Evolutionary conservation across 2,888 invertebrate genomes (phyloP).

Genomic region (Drosophila paramelanica): DNA sequence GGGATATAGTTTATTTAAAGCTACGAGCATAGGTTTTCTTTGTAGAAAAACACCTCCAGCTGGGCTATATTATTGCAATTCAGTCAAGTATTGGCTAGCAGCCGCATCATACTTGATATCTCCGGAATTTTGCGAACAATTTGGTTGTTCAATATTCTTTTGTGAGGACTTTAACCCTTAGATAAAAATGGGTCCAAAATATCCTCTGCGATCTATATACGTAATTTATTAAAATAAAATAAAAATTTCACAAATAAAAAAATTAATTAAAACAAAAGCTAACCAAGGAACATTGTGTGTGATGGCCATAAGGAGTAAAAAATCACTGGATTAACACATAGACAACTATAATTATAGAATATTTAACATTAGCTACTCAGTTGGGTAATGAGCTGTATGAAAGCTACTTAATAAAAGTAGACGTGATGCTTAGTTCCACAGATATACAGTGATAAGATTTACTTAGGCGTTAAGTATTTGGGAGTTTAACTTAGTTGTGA

Average conservation of each 20-base stretch:
- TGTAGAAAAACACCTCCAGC: not conserved
- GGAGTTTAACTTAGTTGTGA: constrained; percentile 19
- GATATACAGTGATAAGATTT: constrained; percentile 27
- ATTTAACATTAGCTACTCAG: constrained; percentile 39
- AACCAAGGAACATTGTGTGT: constrained; percentile 66
- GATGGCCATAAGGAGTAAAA: constrained; percentile 41
- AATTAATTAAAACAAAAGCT: constrained; percentile 44
- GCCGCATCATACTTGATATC: not conserved
- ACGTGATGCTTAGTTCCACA: constrained; percentile 27
- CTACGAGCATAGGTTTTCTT: not conserved
- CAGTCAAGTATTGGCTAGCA: not conserved
- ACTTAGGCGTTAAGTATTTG: constrained; percentile 14
- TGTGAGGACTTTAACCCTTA: not conserved
- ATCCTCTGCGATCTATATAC: not conserved
- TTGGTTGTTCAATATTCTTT: not conserved
- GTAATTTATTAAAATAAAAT: constrained; percentile 38
- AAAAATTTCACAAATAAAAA: constrained; percentile 16
- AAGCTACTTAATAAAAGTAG: constrained; percentile 31
- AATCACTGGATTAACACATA: constrained; percentile 36
- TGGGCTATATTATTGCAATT: not conserved
- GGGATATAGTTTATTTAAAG: constrained; percentile 1
- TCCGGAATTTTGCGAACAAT: not conserved
- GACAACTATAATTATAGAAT: constrained; percentile 22
- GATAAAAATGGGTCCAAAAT: not conserved
- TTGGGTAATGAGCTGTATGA: not conserved